Conservation (phyloP, 2,797 vertebrate genomes). For the Cottoperca gobio region DNA sequence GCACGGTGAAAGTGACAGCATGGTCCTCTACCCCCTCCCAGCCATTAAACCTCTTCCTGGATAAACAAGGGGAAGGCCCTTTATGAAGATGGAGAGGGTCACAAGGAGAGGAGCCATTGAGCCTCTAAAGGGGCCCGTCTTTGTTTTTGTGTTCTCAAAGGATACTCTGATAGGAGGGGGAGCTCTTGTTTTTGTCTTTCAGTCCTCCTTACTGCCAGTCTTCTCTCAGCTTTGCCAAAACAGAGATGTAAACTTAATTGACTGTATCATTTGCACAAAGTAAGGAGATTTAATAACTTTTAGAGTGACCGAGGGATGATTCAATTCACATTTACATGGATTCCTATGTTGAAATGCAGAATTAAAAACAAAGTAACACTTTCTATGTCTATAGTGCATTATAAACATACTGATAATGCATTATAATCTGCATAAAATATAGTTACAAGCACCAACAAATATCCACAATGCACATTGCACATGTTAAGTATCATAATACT, state of each 20-base stretch:
- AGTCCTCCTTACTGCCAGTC: conserved; percentile 79
- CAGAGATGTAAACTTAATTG: conserved; percentile 93
- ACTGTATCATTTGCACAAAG: conserved; percentile 75
- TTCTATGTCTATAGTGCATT: background rate
- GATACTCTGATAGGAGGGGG: conserved; percentile 86
- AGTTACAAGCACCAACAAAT: background rate
- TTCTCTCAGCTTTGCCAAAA: conserved; percentile 87
- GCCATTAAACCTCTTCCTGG: conserved; percentile 92
- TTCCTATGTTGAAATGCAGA: background rate
- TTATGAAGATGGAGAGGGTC: conserved; percentile 88
- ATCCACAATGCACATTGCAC: no score
- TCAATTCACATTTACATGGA: background rate
- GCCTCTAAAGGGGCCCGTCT: conserved; percentile 87
- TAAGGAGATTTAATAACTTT: conserved; percentile 38
- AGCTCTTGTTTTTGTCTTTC: conserved; percentile 87
- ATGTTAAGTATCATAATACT: no score
- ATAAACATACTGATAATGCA: background rate
- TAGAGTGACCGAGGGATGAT: conserved; percentile 2
- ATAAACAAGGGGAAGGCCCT: conserved; percentile 92
- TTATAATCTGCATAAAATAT: background rate
- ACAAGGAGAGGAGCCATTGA: conserved; percentile 88
- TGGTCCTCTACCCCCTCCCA: conserved; percentile 82
- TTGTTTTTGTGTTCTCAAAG: conserved; percentile 90
- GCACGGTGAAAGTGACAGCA: conserved; percentile 88
- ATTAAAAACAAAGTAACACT: background rate